phyloP scores from a whole-genome alignment of 2,888 invertebrate species.

The Clanis bilineata region DNA sequence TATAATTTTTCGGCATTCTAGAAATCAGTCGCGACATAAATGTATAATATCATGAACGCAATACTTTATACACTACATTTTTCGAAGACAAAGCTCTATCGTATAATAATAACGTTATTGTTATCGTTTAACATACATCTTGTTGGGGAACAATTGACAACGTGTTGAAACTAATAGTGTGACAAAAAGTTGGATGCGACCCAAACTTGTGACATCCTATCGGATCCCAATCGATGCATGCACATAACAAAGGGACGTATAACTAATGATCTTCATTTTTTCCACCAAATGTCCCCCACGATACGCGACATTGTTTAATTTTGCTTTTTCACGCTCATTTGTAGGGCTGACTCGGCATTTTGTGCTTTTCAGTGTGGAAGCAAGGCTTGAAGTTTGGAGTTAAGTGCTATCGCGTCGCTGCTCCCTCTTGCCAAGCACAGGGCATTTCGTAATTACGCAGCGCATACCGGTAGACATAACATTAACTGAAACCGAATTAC shows the following conservation, averaged over 20 bases:
- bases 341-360: slow-evolving; percentile 62
- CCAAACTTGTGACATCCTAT: slow-evolving; percentile 18
- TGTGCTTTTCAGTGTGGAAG: neutral
- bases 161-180: slow-evolving; percentile 32
- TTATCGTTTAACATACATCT: neutral
- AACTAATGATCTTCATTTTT: slow-evolving; percentile 41
- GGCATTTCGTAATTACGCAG: slow-evolving; percentile 46
- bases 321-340: slow-evolving; percentile 67
- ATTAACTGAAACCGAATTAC: slow-evolving; percentile 38
- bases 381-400: slow-evolving; percentile 30
- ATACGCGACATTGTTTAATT: slow-evolving; percentile 53
- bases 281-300: slow-evolving; percentile 32
- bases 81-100: neutral
- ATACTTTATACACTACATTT: too few species aligned
- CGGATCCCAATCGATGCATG: slow-evolving; percentile 7
- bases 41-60: neutral
- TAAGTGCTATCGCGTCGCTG: slow-evolving; percentile 43
- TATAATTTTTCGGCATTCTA: too few species aligned
- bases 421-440: slow-evolving; percentile 30
- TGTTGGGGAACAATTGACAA: slow-evolving; percentile 4
- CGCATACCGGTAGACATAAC: slow-evolving; percentile 41
- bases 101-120: neutral
- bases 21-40: too few species aligned
- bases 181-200: slow-evolving; percentile 29
- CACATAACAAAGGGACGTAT: slow-evolving; percentile 25